Evolutionary conservation across 1,140 invertebrate species (phyloP).

Genomic region (Ridgeia piscesae): DNA sequence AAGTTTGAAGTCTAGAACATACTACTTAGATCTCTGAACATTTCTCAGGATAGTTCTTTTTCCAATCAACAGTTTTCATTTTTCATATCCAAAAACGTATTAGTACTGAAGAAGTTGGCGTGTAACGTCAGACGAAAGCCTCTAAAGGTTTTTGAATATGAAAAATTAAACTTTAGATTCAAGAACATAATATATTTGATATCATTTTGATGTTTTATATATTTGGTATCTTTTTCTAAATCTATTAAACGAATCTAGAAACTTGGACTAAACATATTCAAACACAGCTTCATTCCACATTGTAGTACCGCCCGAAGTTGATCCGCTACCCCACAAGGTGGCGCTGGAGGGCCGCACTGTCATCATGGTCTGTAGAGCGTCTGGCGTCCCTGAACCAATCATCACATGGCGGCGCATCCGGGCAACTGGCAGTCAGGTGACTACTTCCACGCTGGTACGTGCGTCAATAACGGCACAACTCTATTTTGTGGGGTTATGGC

Average conservation of each 20-base stretch:
- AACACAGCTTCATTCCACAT: neutral
- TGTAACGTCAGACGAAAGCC: too few relatives aligned
- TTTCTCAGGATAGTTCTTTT: neutral
- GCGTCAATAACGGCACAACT: neutral
- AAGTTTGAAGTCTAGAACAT: neutral
- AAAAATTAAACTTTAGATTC: too few relatives aligned
- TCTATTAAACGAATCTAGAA: too few relatives aligned
- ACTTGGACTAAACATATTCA: neutral
- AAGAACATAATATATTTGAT: too few relatives aligned
- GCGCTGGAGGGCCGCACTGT: neutral
- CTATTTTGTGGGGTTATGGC: neutral
- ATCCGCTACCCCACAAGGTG: neutral
- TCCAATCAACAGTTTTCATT: too few relatives aligned
- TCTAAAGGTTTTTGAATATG: too few relatives aligned
- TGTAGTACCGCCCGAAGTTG: slow-evolving; percentile 10
- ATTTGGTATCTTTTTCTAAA: too few relatives aligned
- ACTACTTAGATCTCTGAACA: neutral
- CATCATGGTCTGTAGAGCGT: slow-evolving; percentile 7
- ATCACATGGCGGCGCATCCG: slow-evolving; percentile 15
- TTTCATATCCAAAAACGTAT: too few relatives aligned
- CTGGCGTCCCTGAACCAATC: slow-evolving; percentile 3
- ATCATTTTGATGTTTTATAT: too few relatives aligned
- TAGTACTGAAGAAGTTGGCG: too few relatives aligned
- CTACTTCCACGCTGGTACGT: neutral
- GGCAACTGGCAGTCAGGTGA: too few relatives aligned